Base-by-base conservation (phyloP, 2,797 vertebrate species). In the Cercopithecus petaurista region DNA sequence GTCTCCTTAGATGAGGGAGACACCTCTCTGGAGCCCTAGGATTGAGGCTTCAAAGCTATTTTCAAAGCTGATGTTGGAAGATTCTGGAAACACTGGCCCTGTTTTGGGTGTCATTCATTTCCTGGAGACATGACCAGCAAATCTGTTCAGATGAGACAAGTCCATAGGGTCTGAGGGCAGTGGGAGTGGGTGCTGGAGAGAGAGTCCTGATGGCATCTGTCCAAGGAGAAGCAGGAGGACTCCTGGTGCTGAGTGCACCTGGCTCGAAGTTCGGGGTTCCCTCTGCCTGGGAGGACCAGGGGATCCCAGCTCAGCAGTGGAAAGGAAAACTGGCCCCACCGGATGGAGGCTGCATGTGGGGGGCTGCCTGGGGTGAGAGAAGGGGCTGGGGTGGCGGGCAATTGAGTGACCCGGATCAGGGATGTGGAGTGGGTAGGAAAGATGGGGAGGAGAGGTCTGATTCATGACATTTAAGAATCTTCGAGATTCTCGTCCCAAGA, bases 21-120 rank as follows among this genome's bases (percentile, higher is more conserved):
- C 13, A 5, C 24, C 39, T 15, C 77, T 21, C 4, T 48, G 52
- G 33, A 67, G 19, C 21, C 30, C 57, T 76, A 21, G 76, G 46
- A 75, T 43, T 7, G 14, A 36, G 43, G 30, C 41, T 36, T 52
- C 43, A 72, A 43, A 43, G 41, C 33, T 41, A 15, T 28, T 28
- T 57, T 52, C n/a, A 24, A 72, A 52, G 43, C 15, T 61, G 36
- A 92, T 22, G 61, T 50, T 41, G 77, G 57, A 88, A 70, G 48
- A 48, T 83, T 93, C 85, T 30, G 48, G 90, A 82, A 50, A 48
- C 28, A 72, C 80, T 67, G 33, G 57, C 57, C 21, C 28, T n/a
- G 15, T 21, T 52, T 9, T 22, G 26, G 26, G 50, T 13, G 12
- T 86, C 41, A 17, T 21, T 80, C 36, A 4, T 52, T 52, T 52